Conservation (phyloP, 1,140 invertebrate species). For the Aricia agestis region DNA sequence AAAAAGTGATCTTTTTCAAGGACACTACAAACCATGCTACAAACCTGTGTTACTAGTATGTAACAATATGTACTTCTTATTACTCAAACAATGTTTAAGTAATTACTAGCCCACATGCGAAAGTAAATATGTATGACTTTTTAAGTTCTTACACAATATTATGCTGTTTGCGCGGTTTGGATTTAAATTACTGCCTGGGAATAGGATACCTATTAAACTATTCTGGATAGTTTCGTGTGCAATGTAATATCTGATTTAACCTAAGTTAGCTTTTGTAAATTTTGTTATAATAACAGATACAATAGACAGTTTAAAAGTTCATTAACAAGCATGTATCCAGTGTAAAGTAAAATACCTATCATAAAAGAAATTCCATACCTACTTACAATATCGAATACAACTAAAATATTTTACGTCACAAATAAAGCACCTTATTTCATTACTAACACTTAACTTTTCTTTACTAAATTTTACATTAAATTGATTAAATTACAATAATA, state of each 20-base stretch:
- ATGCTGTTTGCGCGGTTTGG: not conserved
- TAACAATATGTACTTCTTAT: not conserved
- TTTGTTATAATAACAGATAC: too few relatives aligned
- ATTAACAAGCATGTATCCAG: not conserved
- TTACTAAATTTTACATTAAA: conserved; percentile 11
- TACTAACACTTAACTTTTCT: conserved; percentile 15
- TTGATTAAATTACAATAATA: not conserved
- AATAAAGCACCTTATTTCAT: conserved; percentile 12
- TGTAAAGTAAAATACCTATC: not conserved
- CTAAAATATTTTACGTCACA: conserved; percentile 15
- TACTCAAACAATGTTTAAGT: conserved; percentile 5
- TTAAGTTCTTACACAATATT: not conserved
- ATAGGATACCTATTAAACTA: not conserved
- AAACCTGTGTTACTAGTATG: not conserved
- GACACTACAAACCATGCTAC: not conserved
- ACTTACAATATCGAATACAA: conserved; percentile 14
- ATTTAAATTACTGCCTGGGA: not conserved
- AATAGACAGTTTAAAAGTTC: not conserved
- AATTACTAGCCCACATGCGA: not conserved
- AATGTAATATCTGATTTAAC: too few relatives aligned
- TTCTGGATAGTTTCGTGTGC: not conserved
- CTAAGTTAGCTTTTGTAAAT: too few relatives aligned
- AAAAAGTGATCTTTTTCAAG: not conserved
- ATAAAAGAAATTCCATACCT: not conserved
- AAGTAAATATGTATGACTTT: not conserved